Evolutionary conservation across 2,113 vertebrate genomes (phyloP).

Genomic region (Dendropsophus ebraccatus): DNA sequence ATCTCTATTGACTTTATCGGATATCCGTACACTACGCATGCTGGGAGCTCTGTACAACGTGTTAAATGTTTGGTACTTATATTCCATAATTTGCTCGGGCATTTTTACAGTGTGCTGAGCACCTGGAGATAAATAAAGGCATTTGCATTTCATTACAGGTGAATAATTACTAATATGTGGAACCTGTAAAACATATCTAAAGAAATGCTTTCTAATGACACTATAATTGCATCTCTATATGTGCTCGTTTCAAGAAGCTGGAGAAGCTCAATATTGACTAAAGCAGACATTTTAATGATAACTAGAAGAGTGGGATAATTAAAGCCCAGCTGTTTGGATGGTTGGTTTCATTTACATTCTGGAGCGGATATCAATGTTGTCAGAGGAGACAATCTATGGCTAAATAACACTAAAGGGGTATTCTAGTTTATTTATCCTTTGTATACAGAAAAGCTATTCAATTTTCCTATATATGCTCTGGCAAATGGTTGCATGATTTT

Average conservation of each 20-base stretch:
- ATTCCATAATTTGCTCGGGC: not conserved
- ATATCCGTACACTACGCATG: too few relatives aligned
- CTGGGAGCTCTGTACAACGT: too few relatives aligned
- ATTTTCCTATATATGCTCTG: too few relatives aligned
- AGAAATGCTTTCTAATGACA: constrained; percentile 17
- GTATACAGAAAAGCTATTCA: too few relatives aligned
- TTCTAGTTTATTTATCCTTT: too few relatives aligned
- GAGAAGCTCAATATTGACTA: constrained; percentile 24
- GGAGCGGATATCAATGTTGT: not conserved
- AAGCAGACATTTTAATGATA: not conserved
- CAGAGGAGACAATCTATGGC: not conserved
- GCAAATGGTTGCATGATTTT: too few relatives aligned
- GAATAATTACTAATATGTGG: not conserved
- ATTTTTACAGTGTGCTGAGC: not conserved
- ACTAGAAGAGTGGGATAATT: constrained; percentile 7
- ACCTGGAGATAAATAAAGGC: not conserved
- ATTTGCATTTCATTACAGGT: constrained; percentile 11
- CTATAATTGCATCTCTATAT: not conserved
- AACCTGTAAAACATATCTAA: constrained; percentile 6
- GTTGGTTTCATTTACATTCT: not conserved
- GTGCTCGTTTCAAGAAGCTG: constrained; percentile 14
- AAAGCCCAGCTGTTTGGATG: not conserved
- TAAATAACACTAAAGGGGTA: too few relatives aligned
- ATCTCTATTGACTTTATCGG: too few relatives aligned
- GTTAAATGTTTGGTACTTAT: not conserved